These are phyloP conservation scores for Orchestia grillus DNA, from an alignment of 1,140 invertebrate species.

Conservation along the genomic window DNA sequence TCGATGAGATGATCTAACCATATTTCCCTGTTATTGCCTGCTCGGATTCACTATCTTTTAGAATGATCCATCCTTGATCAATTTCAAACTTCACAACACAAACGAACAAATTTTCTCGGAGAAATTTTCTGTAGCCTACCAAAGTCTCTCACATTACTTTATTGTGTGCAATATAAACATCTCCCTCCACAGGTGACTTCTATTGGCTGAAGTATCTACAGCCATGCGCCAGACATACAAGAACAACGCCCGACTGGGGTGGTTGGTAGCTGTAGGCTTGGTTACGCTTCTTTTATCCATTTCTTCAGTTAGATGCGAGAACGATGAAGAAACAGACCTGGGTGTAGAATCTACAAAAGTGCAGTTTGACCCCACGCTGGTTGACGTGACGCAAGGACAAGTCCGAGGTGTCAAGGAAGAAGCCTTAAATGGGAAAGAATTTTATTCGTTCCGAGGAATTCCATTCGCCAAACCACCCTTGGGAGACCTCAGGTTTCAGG, in stretches of 20 bases:
- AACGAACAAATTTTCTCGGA: too few relatives aligned
- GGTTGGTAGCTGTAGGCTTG: neutral
- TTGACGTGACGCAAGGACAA: constrained; percentile 23
- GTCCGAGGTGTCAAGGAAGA: constrained; percentile 28
- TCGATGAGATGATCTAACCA: too few relatives aligned
- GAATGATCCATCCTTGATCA: too few relatives aligned
- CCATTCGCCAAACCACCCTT: constrained; percentile 79
- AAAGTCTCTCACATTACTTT: too few relatives aligned
- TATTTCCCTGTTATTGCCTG: too few relatives aligned
- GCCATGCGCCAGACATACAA: neutral
- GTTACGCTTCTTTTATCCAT: neutral
- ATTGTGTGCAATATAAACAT: too few relatives aligned
- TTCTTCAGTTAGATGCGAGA: neutral
- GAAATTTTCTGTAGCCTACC: too few relatives aligned
- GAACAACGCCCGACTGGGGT: neutral
- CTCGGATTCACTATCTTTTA: too few relatives aligned
- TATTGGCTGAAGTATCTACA: too few relatives aligned
- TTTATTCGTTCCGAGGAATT: constrained; percentile 77
- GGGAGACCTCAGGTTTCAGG: constrained; percentile 78
- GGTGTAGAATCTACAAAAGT: neutral
- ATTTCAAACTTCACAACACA: too few relatives aligned
- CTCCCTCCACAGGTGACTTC: too few relatives aligned
- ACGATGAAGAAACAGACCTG: neutral
- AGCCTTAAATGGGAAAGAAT: constrained; percentile 69
- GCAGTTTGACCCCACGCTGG: constrained; percentile 20